Percentiles rank a stretch among this genome's conserved stretches.
These are phyloP conservation scores for Clarias macrocephalus DNA, from an alignment of 2,113 vertebrate genomes.

Conservation along the genomic window DNA sequence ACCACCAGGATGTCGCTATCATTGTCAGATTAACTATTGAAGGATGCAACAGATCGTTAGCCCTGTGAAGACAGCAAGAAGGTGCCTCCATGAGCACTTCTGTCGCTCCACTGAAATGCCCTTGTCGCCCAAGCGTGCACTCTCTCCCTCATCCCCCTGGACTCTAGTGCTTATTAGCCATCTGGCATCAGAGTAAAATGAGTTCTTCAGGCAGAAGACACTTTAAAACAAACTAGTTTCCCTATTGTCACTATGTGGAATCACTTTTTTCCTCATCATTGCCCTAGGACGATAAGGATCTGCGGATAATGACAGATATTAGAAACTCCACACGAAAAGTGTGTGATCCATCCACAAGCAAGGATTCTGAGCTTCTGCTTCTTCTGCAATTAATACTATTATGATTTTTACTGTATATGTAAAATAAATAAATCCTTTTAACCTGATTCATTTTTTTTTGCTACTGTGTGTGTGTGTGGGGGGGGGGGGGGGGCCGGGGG, in stretches of 20 bases:
- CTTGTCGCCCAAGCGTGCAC: slow-evolving; percentile 16
- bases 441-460: not conserved
- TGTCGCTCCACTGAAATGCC: slow-evolving; percentile 21
- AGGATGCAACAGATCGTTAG: not conserved
- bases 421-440: not conserved
- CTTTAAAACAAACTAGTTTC: slow-evolving; percentile 47
- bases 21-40: not conserved
- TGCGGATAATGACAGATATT: slow-evolving; percentile 7
- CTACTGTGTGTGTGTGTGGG: too few relatives aligned
- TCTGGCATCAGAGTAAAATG: slow-evolving; percentile 43
- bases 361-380: not conserved
- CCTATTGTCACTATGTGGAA: not conserved
- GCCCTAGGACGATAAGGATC: slow-evolving; percentile 30
- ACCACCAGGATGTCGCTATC: not conserved
- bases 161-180: slow-evolving; percentile 48
- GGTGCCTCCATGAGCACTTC: slow-evolving; percentile 26
- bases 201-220: slow-evolving; percentile 35
- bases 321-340: not conserved
- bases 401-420: not conserved
- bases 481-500: too few relatives aligned
- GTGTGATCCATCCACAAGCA: slow-evolving; percentile 1
- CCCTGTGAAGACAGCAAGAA: slow-evolving; percentile 17
- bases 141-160: slow-evolving; percentile 33
- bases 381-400: not conserved
- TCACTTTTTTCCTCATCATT: not conserved